Evolutionary conservation across 2,797 vertebrate species (phyloP), one percentile per base, ranked within the genome.

Genomic region (Acanthurus leucopareius): DNA sequence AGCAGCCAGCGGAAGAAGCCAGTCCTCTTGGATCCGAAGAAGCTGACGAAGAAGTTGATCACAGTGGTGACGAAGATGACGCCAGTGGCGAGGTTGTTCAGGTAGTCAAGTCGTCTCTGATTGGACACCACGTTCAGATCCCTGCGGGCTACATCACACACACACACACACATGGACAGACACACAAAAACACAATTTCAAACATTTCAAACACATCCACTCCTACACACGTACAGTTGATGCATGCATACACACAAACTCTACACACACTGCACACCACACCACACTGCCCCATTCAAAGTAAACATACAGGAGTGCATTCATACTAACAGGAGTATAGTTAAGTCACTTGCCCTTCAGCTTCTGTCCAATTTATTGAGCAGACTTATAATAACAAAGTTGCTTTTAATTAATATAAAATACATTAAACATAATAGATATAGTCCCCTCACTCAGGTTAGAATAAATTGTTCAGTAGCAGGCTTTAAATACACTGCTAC

Each of bases 1-100:
- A 94, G 83, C 64, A 93, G 87, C 92, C 93, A 94, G 83, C 93
- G 93, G 86, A 93, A 94, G 89, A 94, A 94, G 54, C 93, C 93
- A 0, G 93, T 94, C 81, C 93, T 93, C 87, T 94, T 93, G 76
- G 92, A 93, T 17, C 92, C 93, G 10, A 94, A 94, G 92, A 93
- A 94, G 83, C 92, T 93, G 86, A 90, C 20, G 69, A 94, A 93
- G 89, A 93, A 91, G 91, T 94, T 94, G 15, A 81, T 49, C 75
- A 93, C 92, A 0, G 93, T 80, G 73, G 90, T 93, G 84, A 57
- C 75, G 38, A 91, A 92, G 91, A 94, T 91, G 89, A 93, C 11
- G 11, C 91, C 91, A 14, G 93, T 94, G 0, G 91, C 81, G 1
- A 93, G 10, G 89, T 93, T 94, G 91, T 94, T 94, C 86, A 94